A percentile compares a stretch with the other conserved stretches of the same genome.
These are phyloP conservation scores for Leptinotarsa peninsularis DNA, from an alignment of 2,888 invertebrate genomes.

Conservation along the genomic window DNA sequence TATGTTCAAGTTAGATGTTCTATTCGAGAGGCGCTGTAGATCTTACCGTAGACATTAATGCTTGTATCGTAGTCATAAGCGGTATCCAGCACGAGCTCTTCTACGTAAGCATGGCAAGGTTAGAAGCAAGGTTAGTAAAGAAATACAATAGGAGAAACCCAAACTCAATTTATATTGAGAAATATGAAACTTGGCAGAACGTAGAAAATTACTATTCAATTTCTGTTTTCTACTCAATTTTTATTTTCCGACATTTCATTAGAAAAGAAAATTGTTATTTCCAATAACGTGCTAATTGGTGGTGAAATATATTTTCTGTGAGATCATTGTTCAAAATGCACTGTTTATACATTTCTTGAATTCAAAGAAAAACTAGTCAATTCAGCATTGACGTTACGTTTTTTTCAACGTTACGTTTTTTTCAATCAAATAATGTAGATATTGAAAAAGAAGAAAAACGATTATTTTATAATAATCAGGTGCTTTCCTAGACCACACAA, in stretches of 20 bases:
- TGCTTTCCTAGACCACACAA: not conserved
- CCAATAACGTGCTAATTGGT: too few species aligned
- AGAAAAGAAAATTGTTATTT: too few species aligned
- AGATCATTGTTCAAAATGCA: too few species aligned
- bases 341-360: too few species aligned
- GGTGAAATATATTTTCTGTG: too few species aligned
- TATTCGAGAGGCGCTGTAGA: slow-evolving; percentile 29
- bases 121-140: slow-evolving; percentile 34
- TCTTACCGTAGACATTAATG: slow-evolving; percentile 57
- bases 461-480: not conserved
- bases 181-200: not conserved
- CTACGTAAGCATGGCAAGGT: slow-evolving; percentile 61
- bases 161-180: not conserved
- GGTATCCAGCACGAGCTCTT: slow-evolving; percentile 66
- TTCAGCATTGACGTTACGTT: too few species aligned
- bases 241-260: too few species aligned
- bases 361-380: too few species aligned
- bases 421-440: too few species aligned
- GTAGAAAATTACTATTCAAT: not conserved
- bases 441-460: not conserved
- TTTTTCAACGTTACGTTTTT: too few species aligned
- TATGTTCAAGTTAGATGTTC: not conserved
- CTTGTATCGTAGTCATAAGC: slow-evolving; percentile 64
- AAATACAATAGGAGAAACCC: not conserved
- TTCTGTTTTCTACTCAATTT: not conserved